These are phyloP conservation scores for Subacronicta megacephala DNA, from an alignment of 2,888 invertebrate species.

Conservation along the genomic window DNA sequence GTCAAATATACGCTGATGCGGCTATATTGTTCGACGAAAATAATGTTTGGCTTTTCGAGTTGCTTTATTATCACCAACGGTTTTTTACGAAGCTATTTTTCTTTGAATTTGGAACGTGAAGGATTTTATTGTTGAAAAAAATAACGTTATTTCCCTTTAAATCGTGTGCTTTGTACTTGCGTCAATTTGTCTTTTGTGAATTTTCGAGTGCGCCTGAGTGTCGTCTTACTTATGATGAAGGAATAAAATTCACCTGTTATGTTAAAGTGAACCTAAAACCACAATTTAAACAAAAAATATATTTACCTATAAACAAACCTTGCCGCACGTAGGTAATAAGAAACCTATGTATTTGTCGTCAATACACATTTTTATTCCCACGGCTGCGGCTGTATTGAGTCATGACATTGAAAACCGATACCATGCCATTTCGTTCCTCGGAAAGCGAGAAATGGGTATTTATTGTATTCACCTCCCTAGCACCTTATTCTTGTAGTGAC, in stretches of 20 bases:
- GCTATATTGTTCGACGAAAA: conserved; percentile 12
- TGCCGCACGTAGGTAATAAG: background rate
- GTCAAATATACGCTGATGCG: conserved; percentile 15
- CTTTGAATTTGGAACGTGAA: background rate
- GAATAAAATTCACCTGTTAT: too few species aligned
- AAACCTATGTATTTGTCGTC: conserved; percentile 1
- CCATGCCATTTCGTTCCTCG: conserved; percentile 5
- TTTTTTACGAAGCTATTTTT: background rate
- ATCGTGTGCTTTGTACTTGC: too few species aligned
- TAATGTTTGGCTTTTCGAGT: conserved; percentile 11
- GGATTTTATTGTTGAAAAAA: too few species aligned
- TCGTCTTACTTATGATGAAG: too few species aligned
- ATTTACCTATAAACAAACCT: too few species aligned
- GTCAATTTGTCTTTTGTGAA: too few species aligned
- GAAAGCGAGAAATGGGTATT: conserved; percentile 31
- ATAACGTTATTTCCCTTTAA: too few species aligned
- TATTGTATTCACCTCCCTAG: conserved; percentile 15
- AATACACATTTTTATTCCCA: conserved; percentile 3
- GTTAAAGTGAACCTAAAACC: too few species aligned
- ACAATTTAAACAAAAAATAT: too few species aligned
- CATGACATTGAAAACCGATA: conserved; percentile 14
- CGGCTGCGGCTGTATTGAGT: conserved; percentile 5
- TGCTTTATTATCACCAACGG: background rate
- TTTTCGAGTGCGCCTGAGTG: too few species aligned
- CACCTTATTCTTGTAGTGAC: too few species aligned